Conservation (phyloP, 2,113 vertebrate genomes). For the Tachysurus fulvidraco region DNA sequence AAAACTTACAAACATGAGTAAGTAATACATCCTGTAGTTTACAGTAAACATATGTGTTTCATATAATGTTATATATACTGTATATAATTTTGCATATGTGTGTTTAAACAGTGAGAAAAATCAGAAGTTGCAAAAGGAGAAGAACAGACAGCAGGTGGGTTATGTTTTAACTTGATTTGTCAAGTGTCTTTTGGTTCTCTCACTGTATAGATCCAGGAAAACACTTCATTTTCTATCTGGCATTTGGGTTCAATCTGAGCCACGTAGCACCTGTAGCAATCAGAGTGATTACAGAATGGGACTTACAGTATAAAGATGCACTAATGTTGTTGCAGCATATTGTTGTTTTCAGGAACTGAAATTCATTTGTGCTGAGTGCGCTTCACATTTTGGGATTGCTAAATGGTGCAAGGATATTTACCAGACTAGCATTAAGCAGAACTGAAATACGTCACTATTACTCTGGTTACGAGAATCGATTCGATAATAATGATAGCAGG, state of each 20-base stretch:
- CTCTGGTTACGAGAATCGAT: no score
- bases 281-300: not conserved
- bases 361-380: not conserved
- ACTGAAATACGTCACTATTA: not conserved
- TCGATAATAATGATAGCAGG: not conserved
- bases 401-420: not conserved
- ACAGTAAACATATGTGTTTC: not conserved
- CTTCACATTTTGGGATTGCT: not conserved
- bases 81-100: conserved; percentile 28
- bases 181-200: not conserved
- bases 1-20: conserved; percentile 85
- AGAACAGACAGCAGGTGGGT: conserved; percentile 54
- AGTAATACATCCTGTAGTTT: conserved; percentile 36
- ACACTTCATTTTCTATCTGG: not conserved
- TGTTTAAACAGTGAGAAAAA: conserved; percentile 62
- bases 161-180: not conserved
- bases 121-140: conserved; percentile 54
- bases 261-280: not conserved
- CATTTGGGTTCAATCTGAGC: not conserved
- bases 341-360: not conserved
- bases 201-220: not conserved
- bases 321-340: not conserved
- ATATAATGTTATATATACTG: not conserved
- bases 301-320: not conserved
- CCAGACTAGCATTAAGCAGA: not conserved